Evolutionary conservation across 2,113 vertebrate genomes (phyloP), one percentile per base, ranked within the genome.

Genomic region (Himantopus leucocephalus): DNA sequence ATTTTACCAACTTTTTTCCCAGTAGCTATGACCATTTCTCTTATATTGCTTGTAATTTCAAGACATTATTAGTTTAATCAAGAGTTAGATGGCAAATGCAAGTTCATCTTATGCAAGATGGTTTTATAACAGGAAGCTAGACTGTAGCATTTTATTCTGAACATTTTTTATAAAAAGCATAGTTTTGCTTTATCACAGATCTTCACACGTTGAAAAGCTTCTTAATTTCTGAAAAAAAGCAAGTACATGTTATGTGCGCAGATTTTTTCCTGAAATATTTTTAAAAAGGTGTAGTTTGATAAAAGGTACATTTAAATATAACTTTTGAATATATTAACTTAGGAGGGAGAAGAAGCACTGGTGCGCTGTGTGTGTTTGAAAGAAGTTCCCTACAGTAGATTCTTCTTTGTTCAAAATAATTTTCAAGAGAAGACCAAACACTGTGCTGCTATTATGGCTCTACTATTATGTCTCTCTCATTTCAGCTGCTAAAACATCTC

Each of bases 381-480:
- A 81, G 21, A 47, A 47, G 3, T 27, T 87, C 53, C 30, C 41
- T 74, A 23, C 14, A 37, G 45, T 27, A 62, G 52, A 45, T 66
- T 74, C 27, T 81, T 48, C 24, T 39, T 39, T 39, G 18, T 77
- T 92, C 9, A 79, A 90, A 72, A 82, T 45, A 32, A 4, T 13
- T 71, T 70, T 66, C 16, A 70, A 59, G 37, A n/a, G 12, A 62
- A 79, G 6, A 20, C 21, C 77, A 52, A 79, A 73, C 16, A 59
- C 8, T 27, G 6, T 0, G 0, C 43, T 76, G 41, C 37, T 89
- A 19, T 45, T 45, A 45, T 19, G 29, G 66, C 2, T 10, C 27
- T 73, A 34, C 23, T 3, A 8, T 63, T 79, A 32, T 37, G 8
- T 59, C 17, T 92, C 9, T 53, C 22, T 50, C 5, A 3, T 86